Base-by-base conservation (phyloP, 1,140 invertebrate genomes). In the Megathymus violae region DNA sequence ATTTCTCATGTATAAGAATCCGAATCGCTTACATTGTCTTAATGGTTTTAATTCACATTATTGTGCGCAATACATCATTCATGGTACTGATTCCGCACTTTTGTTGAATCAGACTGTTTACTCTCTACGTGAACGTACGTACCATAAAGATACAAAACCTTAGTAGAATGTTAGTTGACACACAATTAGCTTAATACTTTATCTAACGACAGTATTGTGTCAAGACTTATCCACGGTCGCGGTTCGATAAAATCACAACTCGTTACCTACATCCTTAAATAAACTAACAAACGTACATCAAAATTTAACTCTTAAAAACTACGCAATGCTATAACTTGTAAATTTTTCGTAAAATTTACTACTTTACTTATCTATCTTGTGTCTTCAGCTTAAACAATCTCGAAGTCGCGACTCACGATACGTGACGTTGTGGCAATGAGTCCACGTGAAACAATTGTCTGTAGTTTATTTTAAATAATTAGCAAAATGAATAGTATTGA, bases 111-210 rank as follows among this genome's bases (percentile, higher is more conserved):
- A 34, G 15, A 27, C 16, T 50, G 47, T 50, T 50, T 50, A 14
- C 31, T 50, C 31, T 50, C 15, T 50, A 36, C 47, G 25, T 48
- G 22, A n/a, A 14, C 7, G 41, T 63, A n/a, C n/a, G n/a, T n/a
- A n/a, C n/a, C 44, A 56, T 22, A 63, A 63, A 44, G 48, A 44
- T 34, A 44, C 17, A 38, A 36, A 38, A 17, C 4, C 16, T 51
- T 43, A 46, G 38, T 52, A 62, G 41, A n/a, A n/a, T 56, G 48
- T 50, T 40, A 64, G 31, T 40, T 40, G 16, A 15, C 43, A 58
- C 46, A 58, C 65, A 65, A 67, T 76, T 71, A 51, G 54, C 56
- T 71, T 71, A 74, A 69, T 64, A 59, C 43, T 59, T 64, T 68
- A 69, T 74, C 63, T 69, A 70, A 68, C 40, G 65, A 11, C 19